Percentiles rank a stretch among this genome's conserved stretches.
Conservation (phyloP, 1,140 invertebrate species). For the Philopotamus ludificatus region DNA sequence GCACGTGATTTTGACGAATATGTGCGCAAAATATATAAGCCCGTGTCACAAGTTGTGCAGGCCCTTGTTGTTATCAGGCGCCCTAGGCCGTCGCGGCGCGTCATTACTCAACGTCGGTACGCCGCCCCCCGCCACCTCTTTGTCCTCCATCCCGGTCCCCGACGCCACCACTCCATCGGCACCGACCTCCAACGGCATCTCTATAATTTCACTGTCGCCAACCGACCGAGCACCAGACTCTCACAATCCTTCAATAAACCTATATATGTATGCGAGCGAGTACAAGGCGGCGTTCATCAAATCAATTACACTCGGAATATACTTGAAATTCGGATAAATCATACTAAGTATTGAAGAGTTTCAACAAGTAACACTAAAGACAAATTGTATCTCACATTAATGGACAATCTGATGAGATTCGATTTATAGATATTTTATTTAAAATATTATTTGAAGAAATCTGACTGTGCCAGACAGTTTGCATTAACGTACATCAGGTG, state of each 20-base stretch:
- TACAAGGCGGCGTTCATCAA: too few species aligned
- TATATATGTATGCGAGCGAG: too few species aligned
- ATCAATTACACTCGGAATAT: too few species aligned
- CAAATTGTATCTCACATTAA: too few species aligned
- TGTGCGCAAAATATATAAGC: not conserved
- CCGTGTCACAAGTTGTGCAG: conserved; percentile 1
- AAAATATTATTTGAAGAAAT: too few species aligned
- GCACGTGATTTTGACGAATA: conserved; percentile 6
- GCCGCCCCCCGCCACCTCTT: conserved; percentile 6
- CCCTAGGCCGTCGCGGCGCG: conserved; percentile 30
- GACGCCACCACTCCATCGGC: not conserved
- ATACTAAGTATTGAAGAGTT: too few species aligned
- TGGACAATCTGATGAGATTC: too few species aligned
- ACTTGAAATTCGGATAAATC: too few species aligned
- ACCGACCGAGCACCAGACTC: conserved; percentile 6
- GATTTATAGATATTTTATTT: too few species aligned
- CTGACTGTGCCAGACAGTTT: too few species aligned
- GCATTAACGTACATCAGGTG: too few species aligned
- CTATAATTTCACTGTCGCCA: not conserved
- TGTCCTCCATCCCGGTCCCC: not conserved
- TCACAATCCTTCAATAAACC: not conserved
- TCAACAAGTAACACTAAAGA: too few species aligned
- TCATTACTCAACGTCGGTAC: conserved; percentile 40
- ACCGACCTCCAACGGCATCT: not conserved
- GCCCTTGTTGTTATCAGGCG: conserved; percentile 32